phyloP scores from a whole-genome alignment of 2,113 vertebrate species.

The Serilophus lunatus region DNA sequence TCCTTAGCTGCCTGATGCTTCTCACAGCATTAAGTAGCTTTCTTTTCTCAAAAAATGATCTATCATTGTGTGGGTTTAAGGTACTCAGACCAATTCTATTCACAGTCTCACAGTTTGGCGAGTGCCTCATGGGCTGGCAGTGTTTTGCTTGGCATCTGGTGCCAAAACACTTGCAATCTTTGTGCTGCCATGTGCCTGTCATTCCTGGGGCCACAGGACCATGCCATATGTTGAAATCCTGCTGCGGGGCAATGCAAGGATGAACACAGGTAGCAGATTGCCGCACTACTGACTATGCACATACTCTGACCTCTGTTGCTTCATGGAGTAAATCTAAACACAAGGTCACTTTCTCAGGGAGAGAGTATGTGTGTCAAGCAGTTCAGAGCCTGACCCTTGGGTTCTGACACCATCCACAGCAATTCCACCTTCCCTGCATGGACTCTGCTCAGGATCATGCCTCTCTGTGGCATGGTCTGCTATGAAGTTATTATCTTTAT shows the following conservation, averaged over 20 bases:
- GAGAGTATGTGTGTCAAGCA: fast-evolving
- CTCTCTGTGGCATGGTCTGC: fast-evolving
- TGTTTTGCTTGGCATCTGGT: background rate
- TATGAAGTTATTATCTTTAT: background rate
- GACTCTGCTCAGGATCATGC: background rate
- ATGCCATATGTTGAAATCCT: background rate
- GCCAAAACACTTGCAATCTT: background rate
- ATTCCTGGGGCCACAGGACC: background rate
- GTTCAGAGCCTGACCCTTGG: background rate
- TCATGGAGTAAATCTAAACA: background rate
- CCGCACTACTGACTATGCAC: background rate
- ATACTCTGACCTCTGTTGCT: background rate
- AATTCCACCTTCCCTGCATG: fast-evolving
- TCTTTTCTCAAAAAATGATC: background rate
- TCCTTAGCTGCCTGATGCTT: background rate
- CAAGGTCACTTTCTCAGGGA: background rate
- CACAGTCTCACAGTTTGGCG: background rate
- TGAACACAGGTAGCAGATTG: background rate
- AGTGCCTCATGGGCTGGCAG: background rate
- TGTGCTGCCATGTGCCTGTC: background rate
- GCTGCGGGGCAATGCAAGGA: background rate
- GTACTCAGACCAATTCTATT: background rate
- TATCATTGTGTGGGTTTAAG: background rate
- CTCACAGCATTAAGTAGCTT: background rate
- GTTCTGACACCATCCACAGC: background rate